A percentile compares a stretch with the other conserved stretches of the same genome.
phyloP scores from a whole-genome alignment of 2,888 invertebrate genomes.

The Cheilosia scutellata region DNA sequence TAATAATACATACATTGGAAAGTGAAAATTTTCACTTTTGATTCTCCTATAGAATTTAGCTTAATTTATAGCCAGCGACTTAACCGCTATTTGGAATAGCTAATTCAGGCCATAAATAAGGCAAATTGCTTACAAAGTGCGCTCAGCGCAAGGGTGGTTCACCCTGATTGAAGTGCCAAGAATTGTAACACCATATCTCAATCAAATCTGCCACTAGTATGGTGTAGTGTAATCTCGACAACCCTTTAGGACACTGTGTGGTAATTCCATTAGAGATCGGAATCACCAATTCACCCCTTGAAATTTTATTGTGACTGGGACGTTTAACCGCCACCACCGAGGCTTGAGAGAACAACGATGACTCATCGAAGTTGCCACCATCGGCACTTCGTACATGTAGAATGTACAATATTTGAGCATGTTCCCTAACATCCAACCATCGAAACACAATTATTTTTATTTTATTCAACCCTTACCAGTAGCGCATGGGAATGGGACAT shows the following conservation, averaged over 20 bases:
- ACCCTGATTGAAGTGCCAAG: slow-evolving; percentile 27
- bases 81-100: slow-evolving; percentile 14
- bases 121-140: slow-evolving; percentile 27
- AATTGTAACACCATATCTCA: slow-evolving; percentile 45
- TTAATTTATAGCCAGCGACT: background rate
- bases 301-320: slow-evolving; percentile 14
- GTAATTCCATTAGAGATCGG: slow-evolving; percentile 57
- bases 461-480: slow-evolving; percentile 52
- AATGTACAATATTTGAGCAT: background rate
- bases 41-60: background rate
- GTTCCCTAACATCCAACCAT: slow-evolving; percentile 33
- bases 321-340: background rate
- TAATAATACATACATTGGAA: slow-evolving; percentile 35
- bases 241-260: slow-evolving; percentile 30
- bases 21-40: slow-evolving; percentile 70
- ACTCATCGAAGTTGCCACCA: slow-evolving; percentile 51
- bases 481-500: slow-evolving; percentile 36
- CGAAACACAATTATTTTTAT: slow-evolving; percentile 61
- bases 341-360: slow-evolving; percentile 21
- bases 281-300: slow-evolving; percentile 48
- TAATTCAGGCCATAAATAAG: slow-evolving; percentile 21
- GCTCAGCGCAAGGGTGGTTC: slow-evolving; percentile 44
- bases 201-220: slow-evolving; percentile 45
- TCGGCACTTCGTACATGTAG: slow-evolving; percentile 1
- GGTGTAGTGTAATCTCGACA: slow-evolving; percentile 36